These are phyloP conservation scores for Atherinosoma microstoma DNA, from an alignment of 2,797 vertebrate genomes.

Conservation along the genomic window DNA sequence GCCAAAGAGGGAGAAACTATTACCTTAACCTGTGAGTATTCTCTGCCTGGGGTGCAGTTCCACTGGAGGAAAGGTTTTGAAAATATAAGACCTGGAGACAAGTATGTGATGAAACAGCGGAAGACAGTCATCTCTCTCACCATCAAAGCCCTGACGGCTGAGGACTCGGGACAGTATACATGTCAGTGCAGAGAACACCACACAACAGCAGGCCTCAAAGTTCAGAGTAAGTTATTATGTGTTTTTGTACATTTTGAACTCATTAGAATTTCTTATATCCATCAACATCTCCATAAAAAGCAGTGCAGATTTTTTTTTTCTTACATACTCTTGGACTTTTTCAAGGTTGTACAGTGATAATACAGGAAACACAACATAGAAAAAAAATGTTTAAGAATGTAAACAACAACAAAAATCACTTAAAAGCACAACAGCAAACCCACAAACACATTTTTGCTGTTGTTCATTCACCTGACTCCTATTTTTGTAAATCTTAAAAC, in stretches of 20 bases:
- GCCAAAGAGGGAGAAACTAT: conserved; percentile 81
- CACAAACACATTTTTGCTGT: not conserved
- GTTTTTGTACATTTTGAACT: not conserved
- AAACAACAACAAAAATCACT: not conserved
- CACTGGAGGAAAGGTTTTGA: conserved; percentile 85
- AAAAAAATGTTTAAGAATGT: not conserved
- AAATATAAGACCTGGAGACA: conserved; percentile 80
- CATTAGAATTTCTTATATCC: not conserved
- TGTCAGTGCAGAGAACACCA: conserved; percentile 78
- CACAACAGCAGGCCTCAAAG: conserved; percentile 78
- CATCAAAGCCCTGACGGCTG: conserved; percentile 80
- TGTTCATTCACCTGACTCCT: not conserved
- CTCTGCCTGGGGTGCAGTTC: conserved; percentile 77
- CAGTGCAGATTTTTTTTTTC: not conserved
- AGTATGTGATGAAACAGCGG: conserved; percentile 85
- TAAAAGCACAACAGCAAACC: not conserved
- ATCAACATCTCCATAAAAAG: not conserved
- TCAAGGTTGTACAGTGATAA: no score
- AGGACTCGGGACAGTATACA: conserved; percentile 76
- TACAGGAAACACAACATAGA: not conserved
- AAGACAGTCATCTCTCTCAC: conserved; percentile 82
- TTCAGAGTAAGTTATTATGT: conserved; percentile 69
- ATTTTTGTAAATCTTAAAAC: not conserved
- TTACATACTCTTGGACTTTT: not conserved
- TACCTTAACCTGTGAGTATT: conserved; percentile 84